Evolutionary conservation across 2,797 vertebrate genomes (phyloP), one percentile per base, ranked within the genome.

Genomic region (Triplophysa yarkandensis): DNA sequence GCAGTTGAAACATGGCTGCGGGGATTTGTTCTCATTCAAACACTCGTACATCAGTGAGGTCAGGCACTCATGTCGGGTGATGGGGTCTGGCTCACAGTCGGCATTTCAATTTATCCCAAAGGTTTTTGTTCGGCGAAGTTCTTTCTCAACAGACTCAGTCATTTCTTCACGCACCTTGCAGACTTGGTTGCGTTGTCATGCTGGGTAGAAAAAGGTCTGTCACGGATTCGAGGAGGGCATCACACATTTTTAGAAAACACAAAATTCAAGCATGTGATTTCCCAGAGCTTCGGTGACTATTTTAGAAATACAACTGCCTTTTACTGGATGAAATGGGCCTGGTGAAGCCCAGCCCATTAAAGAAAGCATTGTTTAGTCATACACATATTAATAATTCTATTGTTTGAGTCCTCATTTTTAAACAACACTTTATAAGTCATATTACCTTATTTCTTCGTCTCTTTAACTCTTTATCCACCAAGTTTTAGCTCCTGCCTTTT

Each of bases 1-100:
- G 23, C 25, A 16, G 52, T 55, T 55, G 25, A 25, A 55, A 28
- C 52, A 55, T 28, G 25, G 25, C 25, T 55, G 48, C 48, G 21
- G 48, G 52, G 52, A 28, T 28, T 55, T 55, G 52, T 55, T 55
- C 25, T 17, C 25, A 55, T 55, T 55, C 4, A 55, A 4, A 55
- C 14, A 55, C 52, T 14, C 6, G 4, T 25, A 16, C 52, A 21
- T 55, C 52, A 55, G 52, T 55, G 52, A 55, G 52, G 25, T 55
- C 14, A 55, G 50, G 10, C 21, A 52, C 50, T 52, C 50, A 14
- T 25, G 50, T 52, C 25, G 50, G 21, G 50, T 52, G 50, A 52
- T 52, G 50, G 10, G 50, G 9, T 52, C 21, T 23, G 50, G 23
- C 21, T 52, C 4, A 25, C 50, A 52, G 23, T 25, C 48, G 1